phyloP scores from a whole-genome alignment of 2,888 invertebrate species.

The Lobophora halterata region DNA sequence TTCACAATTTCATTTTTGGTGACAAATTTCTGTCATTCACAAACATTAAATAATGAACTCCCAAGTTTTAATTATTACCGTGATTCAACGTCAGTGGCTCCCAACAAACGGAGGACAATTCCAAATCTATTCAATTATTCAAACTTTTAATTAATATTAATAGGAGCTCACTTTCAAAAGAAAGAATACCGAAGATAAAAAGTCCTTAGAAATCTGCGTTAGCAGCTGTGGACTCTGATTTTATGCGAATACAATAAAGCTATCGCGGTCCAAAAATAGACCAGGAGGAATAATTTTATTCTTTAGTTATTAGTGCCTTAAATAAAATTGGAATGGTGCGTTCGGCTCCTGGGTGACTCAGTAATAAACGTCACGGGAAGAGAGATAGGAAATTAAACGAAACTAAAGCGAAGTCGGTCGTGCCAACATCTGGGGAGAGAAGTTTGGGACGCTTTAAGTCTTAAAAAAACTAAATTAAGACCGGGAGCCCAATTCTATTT shows the following conservation, averaged over 20 bases:
- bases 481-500: slow-evolving; percentile 63
- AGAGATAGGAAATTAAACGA: slow-evolving; percentile 77
- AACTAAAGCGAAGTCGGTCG: slow-evolving; percentile 71
- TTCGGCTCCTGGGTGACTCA: slow-evolving; percentile 47
- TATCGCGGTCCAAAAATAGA: slow-evolving; percentile 65
- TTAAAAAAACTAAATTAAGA: slow-evolving; percentile 68
- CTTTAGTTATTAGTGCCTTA: slow-evolving; percentile 69
- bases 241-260: slow-evolving; percentile 79
- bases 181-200: slow-evolving; percentile 75
- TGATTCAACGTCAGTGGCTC: slow-evolving; percentile 64
- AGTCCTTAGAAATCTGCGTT: slow-evolving; percentile 73
- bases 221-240: slow-evolving; percentile 77
- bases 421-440: slow-evolving; percentile 62
- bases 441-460: slow-evolving; percentile 52
- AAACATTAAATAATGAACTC: slow-evolving; percentile 64
- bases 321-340: slow-evolving; percentile 59
- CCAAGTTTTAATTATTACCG: slow-evolving; percentile 73
- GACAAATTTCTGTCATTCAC: slow-evolving; percentile 55
- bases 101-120: slow-evolving; percentile 71
- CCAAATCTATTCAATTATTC: slow-evolving; percentile 77
- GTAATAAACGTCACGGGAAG: slow-evolving; percentile 74
- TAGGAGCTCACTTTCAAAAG: slow-evolving; percentile 76
- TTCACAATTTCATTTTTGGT: slow-evolving; percentile 29
- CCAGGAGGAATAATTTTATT: slow-evolving; percentile 65
- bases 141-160: slow-evolving; percentile 81